Conservation (phyloP, 2,888 invertebrate species). For the Chalcosyrphus nemorum region DNA sequence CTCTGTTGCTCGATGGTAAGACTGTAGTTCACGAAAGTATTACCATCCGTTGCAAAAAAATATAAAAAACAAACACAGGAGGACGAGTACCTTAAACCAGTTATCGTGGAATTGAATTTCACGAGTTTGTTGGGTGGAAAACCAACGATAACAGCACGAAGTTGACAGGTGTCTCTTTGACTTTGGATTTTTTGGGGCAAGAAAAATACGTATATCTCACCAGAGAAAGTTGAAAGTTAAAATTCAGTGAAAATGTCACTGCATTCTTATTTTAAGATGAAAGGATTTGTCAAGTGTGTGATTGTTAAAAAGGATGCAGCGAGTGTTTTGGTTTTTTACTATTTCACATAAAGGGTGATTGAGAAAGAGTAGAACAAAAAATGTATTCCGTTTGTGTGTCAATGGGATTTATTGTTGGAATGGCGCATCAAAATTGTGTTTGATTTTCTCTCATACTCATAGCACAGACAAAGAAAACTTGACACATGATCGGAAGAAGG, state of each 20-base stretch:
- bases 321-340: no score
- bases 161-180: constrained; percentile 21
- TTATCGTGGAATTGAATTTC: constrained; percentile 33
- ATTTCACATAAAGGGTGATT: no score
- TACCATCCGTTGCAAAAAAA: constrained; percentile 11
- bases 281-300: background rate
- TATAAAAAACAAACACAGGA: no score
- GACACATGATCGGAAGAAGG: no score
- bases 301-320: no score
- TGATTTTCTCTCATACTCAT: no score
- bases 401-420: no score
- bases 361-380: no score
- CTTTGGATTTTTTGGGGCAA: constrained; percentile 2
- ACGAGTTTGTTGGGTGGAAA: constrained; percentile 30
- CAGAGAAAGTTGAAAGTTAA: background rate
- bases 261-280: background rate
- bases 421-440: no score
- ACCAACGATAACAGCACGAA: constrained; percentile 18
- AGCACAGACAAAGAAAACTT: no score
- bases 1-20: background rate
- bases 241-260: background rate
- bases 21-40: background rate
- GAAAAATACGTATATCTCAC: no score
- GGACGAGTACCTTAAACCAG: background rate
- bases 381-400: no score